Evolutionary conservation across 2,113 vertebrate genomes (phyloP), one percentile per base, ranked within the genome.

Genomic region (Sinosuthora webbiana): DNA sequence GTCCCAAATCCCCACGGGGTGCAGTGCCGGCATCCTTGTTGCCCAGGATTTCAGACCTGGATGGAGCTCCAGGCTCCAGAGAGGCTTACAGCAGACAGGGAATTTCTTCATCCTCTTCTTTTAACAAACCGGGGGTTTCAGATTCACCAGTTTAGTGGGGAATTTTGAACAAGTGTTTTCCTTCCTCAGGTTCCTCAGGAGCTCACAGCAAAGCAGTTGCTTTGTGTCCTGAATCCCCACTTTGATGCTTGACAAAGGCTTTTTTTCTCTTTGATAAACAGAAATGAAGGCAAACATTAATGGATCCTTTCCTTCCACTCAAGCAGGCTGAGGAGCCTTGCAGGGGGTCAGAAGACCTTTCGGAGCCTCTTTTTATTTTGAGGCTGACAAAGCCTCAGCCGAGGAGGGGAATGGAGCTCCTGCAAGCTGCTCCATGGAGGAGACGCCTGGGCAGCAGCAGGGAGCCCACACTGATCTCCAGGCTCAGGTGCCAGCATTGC

Each of bases 211-310:
- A 76, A 93, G 86, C 73, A 44, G 67, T 68, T 88, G 63, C 78
- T 94, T 93, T 79, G 19, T 80, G 75, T 73, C 73, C 69, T 55
- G 49, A 91, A 86, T 79, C 65, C 44, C 11, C 27, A 65, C 92
- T 94, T 84, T 92, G 80, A 95, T 63, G 57, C 47, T 45, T 59
- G 64, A 97, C 93, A 96, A 96, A 97, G 96, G 85, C 87, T 88
- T 79, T 79, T 64, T 62, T 87, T 70, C 89, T 78, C 93, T 95
- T 97, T 95, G 95, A 97, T 93, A 97, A 97, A 96, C 79, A 95
- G 94, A 95, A 96, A 96, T 68, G 76, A 96, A 96, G 82, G 42
- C 56, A 30, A 93, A 95, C 78, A 88, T 92, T 83, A 95, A 93
- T 59, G 67, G 49, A n/a, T n/a, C 68, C 39, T 80, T 95, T 94